Evolutionary conservation across 1,140 invertebrate genomes (phyloP).

Genomic region (Caenorhabditis elegans): DNA sequence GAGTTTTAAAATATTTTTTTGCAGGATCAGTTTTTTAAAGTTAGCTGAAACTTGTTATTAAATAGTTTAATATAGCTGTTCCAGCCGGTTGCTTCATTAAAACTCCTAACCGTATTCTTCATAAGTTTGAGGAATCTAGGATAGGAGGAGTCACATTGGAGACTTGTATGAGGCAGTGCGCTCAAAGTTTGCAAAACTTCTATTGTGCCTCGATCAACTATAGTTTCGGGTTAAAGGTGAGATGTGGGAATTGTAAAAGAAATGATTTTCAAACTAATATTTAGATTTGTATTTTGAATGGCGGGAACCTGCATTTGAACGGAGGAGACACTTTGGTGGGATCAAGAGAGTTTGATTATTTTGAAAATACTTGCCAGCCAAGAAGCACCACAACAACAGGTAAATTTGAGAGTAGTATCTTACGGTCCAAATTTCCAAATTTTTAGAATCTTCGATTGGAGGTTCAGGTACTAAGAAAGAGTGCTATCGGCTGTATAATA

Average conservation of each 20-base stretch:
- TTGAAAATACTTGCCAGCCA: conserved; percentile 14
- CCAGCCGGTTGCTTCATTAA: neutral
- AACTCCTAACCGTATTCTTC: neutral
- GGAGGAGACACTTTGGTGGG: neutral
- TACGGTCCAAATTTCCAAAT: too few species aligned
- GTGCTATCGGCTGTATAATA: conserved; percentile 9
- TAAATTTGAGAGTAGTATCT: neutral
- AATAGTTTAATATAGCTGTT: neutral
- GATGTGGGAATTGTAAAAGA: too few species aligned
- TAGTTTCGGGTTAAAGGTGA: neutral
- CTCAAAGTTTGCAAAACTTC: neutral
- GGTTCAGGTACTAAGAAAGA: neutral
- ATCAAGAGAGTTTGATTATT: neutral
- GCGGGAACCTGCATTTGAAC: conserved; percentile 4
- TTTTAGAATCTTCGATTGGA: neutral
- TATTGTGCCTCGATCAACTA: neutral
- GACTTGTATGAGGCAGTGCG: conserved; percentile 8
- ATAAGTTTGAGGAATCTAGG: neutral
- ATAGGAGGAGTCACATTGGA: conserved; percentile 1
- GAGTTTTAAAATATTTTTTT: too few species aligned
- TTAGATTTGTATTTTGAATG: neutral
- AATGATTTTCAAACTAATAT: too few species aligned
- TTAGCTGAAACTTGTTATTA: too few species aligned
- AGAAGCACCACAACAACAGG: neutral
- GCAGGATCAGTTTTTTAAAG: too few species aligned